Evolutionary conservation across 2,113 vertebrate species (phyloP), one percentile per base, ranked within the genome.

Genomic region (Patagioenas fasciata): DNA sequence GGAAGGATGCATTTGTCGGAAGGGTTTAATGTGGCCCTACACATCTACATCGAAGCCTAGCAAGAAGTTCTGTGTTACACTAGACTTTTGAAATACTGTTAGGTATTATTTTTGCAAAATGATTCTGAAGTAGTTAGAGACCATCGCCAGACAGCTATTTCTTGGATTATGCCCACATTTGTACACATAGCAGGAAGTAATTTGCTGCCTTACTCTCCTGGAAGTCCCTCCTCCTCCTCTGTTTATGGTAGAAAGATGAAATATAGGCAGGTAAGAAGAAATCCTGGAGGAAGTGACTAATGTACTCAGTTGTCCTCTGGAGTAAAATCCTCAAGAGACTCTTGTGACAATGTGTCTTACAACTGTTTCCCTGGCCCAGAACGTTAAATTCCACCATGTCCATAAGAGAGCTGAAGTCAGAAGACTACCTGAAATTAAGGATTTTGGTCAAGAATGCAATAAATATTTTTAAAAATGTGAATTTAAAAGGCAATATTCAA

Each of bases 141-240:
- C 73, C 13, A 50, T 73, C n/a, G 47, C 19, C 13, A 60, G 54
- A 34, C 8, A 79, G 25, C 15, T 67, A 34, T 61, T 91, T 77
- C 36, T 62, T 80, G 42, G 85, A 83, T 54, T 19, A 36, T 1
- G 0, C 1, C 2, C 10, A n/a, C 1, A 47, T 86, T 74, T 51
- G 14, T 53, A 80, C 25, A 40, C n/a, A 47, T 12, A 88, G 47
- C 10, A 48, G 58, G 28, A 88, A 65, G 15, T 72, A 61, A 51
- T 80, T 54, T 77, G 6, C 40, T 15, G 15, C 31, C 38, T 84
- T 66, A 28, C 15, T 48, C 11, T 60, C 21, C 15, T 21, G 34
- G 31, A 79, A 84, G 15, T 10, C 26, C 26, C 4, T 84, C 15
- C 5, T 88, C 25, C 53, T 72, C 20, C 31, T 90, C 26, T 36